A percentile compares a stretch with the other conserved stretches of the same genome.
phyloP scores from a whole-genome alignment of 2,888 invertebrate genomes.

The Apotomis capreana region DNA sequence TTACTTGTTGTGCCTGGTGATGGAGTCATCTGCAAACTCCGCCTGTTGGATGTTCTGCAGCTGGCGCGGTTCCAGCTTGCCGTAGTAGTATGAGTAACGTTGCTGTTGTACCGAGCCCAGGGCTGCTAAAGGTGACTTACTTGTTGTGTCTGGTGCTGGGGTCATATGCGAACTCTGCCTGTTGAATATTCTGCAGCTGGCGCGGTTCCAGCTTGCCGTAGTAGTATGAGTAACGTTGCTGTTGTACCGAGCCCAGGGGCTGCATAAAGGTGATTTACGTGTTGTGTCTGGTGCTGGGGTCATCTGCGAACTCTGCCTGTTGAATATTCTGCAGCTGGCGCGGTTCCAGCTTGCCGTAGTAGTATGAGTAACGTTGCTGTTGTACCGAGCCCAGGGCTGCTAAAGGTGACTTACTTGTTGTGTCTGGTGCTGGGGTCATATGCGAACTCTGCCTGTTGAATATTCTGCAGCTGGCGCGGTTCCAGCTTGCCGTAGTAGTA shows the following conservation, averaged over 20 bases:
- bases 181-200: no score
- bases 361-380: constrained; percentile 67
- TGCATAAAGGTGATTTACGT: constrained; percentile 59
- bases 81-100: no score
- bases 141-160: no score
- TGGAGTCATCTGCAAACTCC: constrained; percentile 72
- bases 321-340: constrained; percentile 67
- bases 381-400: constrained; percentile 40
- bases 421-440: constrained; percentile 71
- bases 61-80: no score
- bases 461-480: constrained; percentile 56
- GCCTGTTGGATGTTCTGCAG: constrained; percentile 59
- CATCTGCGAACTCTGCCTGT: constrained; percentile 69
- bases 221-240: no score
- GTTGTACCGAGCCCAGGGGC: no score
- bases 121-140: no score
- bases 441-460: constrained; percentile 65
- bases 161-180: no score
- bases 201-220: no score
- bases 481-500: no score
- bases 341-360: constrained; percentile 71
- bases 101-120: no score
- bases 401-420: constrained; percentile 61
- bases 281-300: constrained; percentile 65
- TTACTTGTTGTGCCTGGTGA: constrained; percentile 69